Conservation (phyloP, 64 coral and sea anemone species). For the Actinia equina region DNA sequence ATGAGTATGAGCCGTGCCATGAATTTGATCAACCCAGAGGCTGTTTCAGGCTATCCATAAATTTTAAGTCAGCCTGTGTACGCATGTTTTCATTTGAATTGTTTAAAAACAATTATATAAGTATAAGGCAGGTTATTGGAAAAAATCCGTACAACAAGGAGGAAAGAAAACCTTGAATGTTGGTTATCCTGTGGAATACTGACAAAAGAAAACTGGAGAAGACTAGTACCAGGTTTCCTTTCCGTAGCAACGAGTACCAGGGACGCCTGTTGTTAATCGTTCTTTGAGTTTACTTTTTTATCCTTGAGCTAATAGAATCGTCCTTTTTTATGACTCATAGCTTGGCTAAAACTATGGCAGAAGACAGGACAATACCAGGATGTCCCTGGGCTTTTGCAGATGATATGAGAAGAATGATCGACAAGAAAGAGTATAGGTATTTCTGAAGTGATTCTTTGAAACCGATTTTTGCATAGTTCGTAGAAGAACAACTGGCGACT, state of each 20-base stretch:
- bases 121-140: too few species aligned
- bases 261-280: conserved; percentile 7
- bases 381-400: conserved; percentile 97
- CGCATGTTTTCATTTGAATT: too few species aligned
- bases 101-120: too few species aligned
- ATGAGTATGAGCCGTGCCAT: too few species aligned
- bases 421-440: conserved; percentile 94
- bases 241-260: background rate
- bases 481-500: background rate
- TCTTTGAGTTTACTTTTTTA: background rate
- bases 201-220: background rate
- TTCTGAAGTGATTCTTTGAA: background rate
- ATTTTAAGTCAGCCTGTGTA: too few species aligned
- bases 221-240: background rate
- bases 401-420: conserved; percentile 92
- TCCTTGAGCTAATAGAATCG: background rate
- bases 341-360: conserved; percentile 22
- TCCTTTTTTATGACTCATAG: background rate
- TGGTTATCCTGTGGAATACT: background rate
- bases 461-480: background rate
- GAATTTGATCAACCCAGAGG: too few species aligned
- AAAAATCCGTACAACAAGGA: too few species aligned
- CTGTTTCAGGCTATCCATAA: too few species aligned
- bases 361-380: conserved; percentile 85
- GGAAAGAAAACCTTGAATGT: too few species aligned